Evolutionary conservation across 2,797 vertebrate genomes (phyloP), one percentile per base, ranked within the genome.

Genomic region (Acridotheres tristis): DNA sequence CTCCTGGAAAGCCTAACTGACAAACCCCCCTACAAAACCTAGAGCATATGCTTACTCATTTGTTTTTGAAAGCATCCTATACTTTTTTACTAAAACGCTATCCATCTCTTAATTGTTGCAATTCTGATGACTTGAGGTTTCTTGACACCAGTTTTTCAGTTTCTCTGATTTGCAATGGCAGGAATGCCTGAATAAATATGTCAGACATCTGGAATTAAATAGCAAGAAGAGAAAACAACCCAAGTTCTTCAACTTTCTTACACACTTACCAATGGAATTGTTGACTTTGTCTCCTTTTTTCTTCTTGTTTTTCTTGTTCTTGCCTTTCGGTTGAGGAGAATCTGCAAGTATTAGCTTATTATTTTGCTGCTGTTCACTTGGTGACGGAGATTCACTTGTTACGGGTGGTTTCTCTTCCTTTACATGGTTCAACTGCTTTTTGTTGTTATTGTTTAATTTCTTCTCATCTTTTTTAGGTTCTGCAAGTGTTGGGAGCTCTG

Each of bases 231-330:
- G 47, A 34, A 94, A 47, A 4, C 8, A 62, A 73, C 2, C 4
- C 1, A 30, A 53, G 13, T 48, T 74, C 34, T 69, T 54, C 6
- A 68, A 45, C 36, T 27, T 61, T 38, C 59, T 48, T 65, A 51
- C 2, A 42, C 12, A 97, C 98, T 94, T 93, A 99, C 99, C 99
- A 95, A 99, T 99, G 8, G 99, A 99, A 88, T 93, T 98, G 97
- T 98, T 98, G 92, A 97, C 97, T 97, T 99, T 98, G 92, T 99
- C 99, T 9, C 98, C 98, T 96, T 99, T 99, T 97, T 99, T 99
- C 98, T 99, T 99, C 97, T 99, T 99, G 95, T 97, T 99, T 96
- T 99, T 99, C 98, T 99, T 99, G 97, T 93, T 98, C 97, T 98
- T 99, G 97, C 98, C 98, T 97, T 99, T 99, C 61, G 99, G 98